Base-by-base conservation (phyloP, 2,113 vertebrate species). In the Patagioenas fasciata region DNA sequence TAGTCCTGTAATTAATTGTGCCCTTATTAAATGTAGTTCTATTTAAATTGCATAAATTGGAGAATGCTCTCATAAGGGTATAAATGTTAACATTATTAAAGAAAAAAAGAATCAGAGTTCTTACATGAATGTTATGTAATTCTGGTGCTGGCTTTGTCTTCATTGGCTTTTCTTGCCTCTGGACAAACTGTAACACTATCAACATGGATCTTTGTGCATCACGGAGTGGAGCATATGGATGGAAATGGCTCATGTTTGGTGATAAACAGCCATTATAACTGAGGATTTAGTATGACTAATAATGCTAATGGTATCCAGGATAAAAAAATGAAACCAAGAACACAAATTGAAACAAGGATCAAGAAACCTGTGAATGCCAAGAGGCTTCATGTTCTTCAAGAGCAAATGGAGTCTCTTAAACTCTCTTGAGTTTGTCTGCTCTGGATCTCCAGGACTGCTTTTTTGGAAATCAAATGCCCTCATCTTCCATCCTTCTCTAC, bases 351-450 rank as follows among this genome's bases (percentile, higher is more conserved):
- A 77, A 54, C 13, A 28, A 77, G 67, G 29, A 66, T n/a, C 50
- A 85, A 6, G 73, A 75, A 65, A 53, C 15, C 6, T 57, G 25
- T 89, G 36, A 62, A 50, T 62, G 32, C 25, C 0, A 0, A 13
- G 19, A 65, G 58, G 12, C 53, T 85, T 74, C 51, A 61, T 0
- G 0, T 57, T 89, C 67, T 87, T 56, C 84, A 91, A 80, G 79
- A 88, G 25, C 83, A 38, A 84, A 50, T 60, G 16, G 26, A 42
- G 19, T 77, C 53, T 91, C 56, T 6, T 58, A 58, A 96, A 89
- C 90, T 93, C 17, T 85, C 53, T 34, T 15, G 31, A 53, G 23
- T 82, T 96, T 97, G 66, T 93, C 89, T 96, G 86, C 92, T 97
- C 93, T 77, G 26, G 66, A 70, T 92, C 42, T 88, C 26, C 50